Evolutionary conservation across 2,888 invertebrate species (phyloP), one percentile per base, ranked within the genome.

Genomic region (Mylabris sibirica): DNA sequence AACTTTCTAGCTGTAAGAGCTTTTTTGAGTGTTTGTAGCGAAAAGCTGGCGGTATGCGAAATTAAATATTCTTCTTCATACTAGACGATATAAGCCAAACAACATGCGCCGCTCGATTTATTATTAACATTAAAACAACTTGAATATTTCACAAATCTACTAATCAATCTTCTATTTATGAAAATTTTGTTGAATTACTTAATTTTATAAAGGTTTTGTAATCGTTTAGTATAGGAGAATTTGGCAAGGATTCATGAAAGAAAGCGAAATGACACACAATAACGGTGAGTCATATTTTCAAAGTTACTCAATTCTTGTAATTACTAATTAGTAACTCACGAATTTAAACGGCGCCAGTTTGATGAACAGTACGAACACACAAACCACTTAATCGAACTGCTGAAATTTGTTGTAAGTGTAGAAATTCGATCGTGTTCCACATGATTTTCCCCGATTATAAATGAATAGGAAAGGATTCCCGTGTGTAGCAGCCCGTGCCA

Each of bases 61-160:
- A 72, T 73, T 69, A 73, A 66, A 53, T 24, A 57, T 24, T 57
- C 57, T 57, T 57, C 24, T 2, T 69, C 66, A 72, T 72, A 74
- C 68, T 72, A 70, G 68, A 66, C 70, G 30, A 8, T 64, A 73
- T 71, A 70, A n/a, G 70, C 73, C 30, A 71, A 70, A 68, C 59
- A 75, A 60, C 73, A 69, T 73, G 76, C 76, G 74, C 44, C 76
- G 70, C 65, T 61, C 64, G 62, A 67, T 67, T 70, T 67, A 35
- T 24, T 67, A 44, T 64, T 49, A 14, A 41, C 41, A 35, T 35
- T 35, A 11, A 60, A 24, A 30, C 44, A 57, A 34, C 17, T 65
- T 59, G 53, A 34, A 59, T 62, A 41, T 65, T 26, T 63, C 17
- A 34, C 44, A 62, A 59, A 11, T 53, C 0, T 11, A 12, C 6